Evolutionary conservation across 1,140 invertebrate genomes (phyloP).

Genomic region (Brevipalpus yothersi): DNA sequence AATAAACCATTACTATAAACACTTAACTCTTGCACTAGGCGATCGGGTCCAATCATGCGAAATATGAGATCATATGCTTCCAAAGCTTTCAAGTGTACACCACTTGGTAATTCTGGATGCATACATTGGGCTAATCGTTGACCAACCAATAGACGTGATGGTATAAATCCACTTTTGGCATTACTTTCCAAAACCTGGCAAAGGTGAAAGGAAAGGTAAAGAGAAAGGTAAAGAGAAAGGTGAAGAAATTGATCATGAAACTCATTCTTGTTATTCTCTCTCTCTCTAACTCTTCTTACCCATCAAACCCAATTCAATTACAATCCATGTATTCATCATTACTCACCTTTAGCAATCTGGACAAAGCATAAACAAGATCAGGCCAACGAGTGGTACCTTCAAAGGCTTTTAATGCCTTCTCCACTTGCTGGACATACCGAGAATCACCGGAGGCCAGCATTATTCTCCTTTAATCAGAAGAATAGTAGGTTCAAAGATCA

Average conservation of each 20-base stretch:
- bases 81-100: slow-evolving; percentile 73
- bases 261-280: not conserved
- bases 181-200: slow-evolving; percentile 40
- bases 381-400: slow-evolving; percentile 88
- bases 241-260: not conserved
- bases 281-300: not conserved
- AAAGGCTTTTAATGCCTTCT: slow-evolving; percentile 73
- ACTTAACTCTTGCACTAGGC: slow-evolving; percentile 56
- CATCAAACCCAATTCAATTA: not conserved
- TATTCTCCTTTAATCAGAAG: no score
- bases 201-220: not conserved
- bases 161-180: slow-evolving; percentile 66
- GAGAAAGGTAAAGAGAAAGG: not conserved
- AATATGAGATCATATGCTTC: slow-evolving; percentile 87
- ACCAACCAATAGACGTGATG: slow-evolving; percentile 63
- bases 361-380: slow-evolving; percentile 69
- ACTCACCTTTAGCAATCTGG: slow-evolving; percentile 68
- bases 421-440: slow-evolving; percentile 36
- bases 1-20: slow-evolving; percentile 72
- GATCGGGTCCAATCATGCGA: slow-evolving; percentile 58
- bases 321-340: not conserved
- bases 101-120: slow-evolving; percentile 67
- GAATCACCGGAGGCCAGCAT: no score
- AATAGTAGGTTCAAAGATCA: no score
- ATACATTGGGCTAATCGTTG: slow-evolving; percentile 84